phyloP scores from a whole-genome alignment of 2,113 vertebrate species.

The Scomber scombrus region DNA sequence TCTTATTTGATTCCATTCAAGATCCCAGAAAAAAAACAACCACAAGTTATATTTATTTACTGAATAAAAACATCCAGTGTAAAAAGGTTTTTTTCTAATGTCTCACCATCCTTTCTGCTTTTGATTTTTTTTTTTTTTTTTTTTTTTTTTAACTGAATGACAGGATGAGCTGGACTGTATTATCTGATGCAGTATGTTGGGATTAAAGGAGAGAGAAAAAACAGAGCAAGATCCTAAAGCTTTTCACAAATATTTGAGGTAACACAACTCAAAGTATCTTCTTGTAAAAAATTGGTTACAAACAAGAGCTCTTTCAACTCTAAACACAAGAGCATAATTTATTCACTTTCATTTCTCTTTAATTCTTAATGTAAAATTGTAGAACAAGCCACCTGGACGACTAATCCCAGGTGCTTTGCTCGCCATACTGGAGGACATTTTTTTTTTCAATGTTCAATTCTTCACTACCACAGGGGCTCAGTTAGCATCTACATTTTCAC shows the following conservation, averaged over 20 bases:
- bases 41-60: slow-evolving; percentile 27
- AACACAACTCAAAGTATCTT: slow-evolving; percentile 35
- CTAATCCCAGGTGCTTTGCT: slow-evolving; percentile 39
- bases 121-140: background rate
- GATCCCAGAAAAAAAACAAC: slow-evolving; percentile 10
- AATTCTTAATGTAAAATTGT: slow-evolving; percentile 19
- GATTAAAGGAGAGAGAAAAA: background rate
- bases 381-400: slow-evolving; percentile 24
- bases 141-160: slow-evolving; percentile 6
- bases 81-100: slow-evolving; percentile 30
- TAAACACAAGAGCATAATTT: background rate
- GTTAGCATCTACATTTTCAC: slow-evolving; percentile 55
- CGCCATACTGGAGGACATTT: background rate
- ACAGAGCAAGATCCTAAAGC: slow-evolving; percentile 11
- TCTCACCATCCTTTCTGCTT: slow-evolving; percentile 28
- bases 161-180: background rate
- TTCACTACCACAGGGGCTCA: slow-evolving; percentile 33
- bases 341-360: slow-evolving; percentile 9
- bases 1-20: slow-evolving; percentile 18
- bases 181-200: background rate
- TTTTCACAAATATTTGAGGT: slow-evolving; percentile 36
- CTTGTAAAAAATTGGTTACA: slow-evolving; percentile 28
- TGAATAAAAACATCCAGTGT: slow-evolving; percentile 54
- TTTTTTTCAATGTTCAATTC: background rate
- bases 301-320: slow-evolving; percentile 7